Evolutionary conservation across 2,797 vertebrate species (phyloP).

Genomic region (Neopelma chrysocephalum): DNA sequence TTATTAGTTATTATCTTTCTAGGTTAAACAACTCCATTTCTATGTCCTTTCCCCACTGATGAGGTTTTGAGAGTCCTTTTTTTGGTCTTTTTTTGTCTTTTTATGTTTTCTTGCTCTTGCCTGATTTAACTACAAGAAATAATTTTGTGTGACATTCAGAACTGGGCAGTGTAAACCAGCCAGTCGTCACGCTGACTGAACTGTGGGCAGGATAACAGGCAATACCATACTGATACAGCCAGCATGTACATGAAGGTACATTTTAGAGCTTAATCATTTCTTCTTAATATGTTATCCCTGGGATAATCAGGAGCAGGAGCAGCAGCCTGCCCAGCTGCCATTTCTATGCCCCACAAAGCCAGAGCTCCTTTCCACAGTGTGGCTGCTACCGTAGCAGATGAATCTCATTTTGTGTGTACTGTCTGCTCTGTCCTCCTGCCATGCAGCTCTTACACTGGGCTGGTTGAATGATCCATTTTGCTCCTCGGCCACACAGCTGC

Average conservation of each 20-base stretch:
- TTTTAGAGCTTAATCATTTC: background rate
- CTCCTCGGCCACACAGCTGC: background rate
- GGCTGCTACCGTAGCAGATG: background rate
- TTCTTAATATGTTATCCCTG: background rate
- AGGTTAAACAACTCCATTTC: background rate
- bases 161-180: background rate
- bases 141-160: background rate
- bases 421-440: background rate
- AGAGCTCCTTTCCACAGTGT: background rate
- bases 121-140: background rate
- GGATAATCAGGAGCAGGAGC: background rate
- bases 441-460: rapidly evolving
- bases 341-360: background rate
- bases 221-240: background rate
- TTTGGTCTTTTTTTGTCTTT: background rate
- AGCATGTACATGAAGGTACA: background rate
- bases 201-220: background rate
- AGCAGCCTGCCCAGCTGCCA: background rate
- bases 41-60: background rate
- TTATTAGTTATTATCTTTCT: background rate
- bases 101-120: background rate
- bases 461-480: background rate
- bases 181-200: background rate
- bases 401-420: background rate
- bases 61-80: background rate